These are phyloP conservation scores for Brachyptera putata DNA, from an alignment of 2,888 invertebrate genomes.

Conservation along the genomic window DNA sequence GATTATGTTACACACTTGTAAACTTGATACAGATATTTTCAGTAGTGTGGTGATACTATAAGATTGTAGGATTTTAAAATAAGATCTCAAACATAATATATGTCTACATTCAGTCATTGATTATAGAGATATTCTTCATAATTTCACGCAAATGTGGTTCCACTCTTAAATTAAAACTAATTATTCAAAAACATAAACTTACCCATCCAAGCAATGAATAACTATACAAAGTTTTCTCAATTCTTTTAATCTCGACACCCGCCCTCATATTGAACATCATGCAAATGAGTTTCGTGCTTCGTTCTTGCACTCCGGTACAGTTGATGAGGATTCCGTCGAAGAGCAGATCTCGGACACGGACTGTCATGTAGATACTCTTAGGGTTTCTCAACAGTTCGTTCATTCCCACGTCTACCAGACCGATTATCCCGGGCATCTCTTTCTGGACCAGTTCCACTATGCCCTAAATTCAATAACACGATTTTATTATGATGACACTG, in stretches of 20 bases:
- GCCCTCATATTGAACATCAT: conserved; percentile 59
- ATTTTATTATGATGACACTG: no score
- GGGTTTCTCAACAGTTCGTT: conserved; percentile 65
- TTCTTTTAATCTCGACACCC: conserved; percentile 52
- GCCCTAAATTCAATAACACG: conserved; percentile 51
- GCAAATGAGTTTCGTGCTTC: conserved; percentile 72
- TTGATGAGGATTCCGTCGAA: conserved; percentile 70
- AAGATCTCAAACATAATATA: no score
- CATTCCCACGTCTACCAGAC: conserved; percentile 63
- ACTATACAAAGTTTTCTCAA: conserved; percentile 59
- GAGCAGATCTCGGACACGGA: conserved; percentile 64
- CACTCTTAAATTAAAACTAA: no score
- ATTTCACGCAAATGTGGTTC: no score
- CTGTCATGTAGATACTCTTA: conserved; percentile 56
- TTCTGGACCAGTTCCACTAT: conserved; percentile 54
- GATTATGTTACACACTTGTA: no score
- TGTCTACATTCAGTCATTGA: no score
- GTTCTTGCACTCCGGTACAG: conserved; percentile 69
- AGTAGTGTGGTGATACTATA: no score
- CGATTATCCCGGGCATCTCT: conserved; percentile 60
- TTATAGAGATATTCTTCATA: no score
- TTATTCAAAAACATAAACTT: no score
- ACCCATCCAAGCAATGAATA: conserved; percentile 73
- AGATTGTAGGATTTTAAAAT: no score
- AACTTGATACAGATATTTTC: no score